These are phyloP conservation scores for Drosophila prolongata DNA, from an alignment of 2,888 invertebrate genomes.

Conservation along the genomic window DNA sequence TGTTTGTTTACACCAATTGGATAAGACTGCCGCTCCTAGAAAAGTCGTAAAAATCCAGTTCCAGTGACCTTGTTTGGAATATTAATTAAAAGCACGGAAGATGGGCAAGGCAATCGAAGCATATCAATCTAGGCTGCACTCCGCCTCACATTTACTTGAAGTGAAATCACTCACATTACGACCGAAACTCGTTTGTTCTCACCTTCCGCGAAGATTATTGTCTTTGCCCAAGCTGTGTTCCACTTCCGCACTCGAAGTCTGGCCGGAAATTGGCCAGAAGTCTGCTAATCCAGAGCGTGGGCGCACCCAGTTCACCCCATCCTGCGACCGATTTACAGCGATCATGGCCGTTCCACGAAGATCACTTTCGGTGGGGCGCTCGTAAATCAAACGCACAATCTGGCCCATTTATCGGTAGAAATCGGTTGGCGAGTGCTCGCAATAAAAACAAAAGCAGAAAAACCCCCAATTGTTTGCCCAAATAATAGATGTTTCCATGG, in stretches of 20 bases:
- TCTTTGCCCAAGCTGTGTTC: slow-evolving; percentile 40
- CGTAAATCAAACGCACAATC: slow-evolving; percentile 17
- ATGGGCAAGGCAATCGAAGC: slow-evolving; percentile 36
- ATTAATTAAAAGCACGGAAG: slow-evolving; percentile 41
- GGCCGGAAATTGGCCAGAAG: slow-evolving; percentile 12
- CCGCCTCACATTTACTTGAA: slow-evolving; percentile 32
- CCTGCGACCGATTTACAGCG: slow-evolving; percentile 50
- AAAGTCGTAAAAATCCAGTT: slow-evolving; percentile 28
- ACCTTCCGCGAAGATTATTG: slow-evolving; percentile 70
- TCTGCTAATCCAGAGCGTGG: slow-evolving; percentile 6
- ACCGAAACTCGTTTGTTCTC: slow-evolving; percentile 59
- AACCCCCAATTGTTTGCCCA: slow-evolving; percentile 31
- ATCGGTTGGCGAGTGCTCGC: slow-evolving; percentile 34
- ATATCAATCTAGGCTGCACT: slow-evolving; percentile 36
- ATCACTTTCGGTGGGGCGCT: slow-evolving; percentile 8
- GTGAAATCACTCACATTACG: slow-evolving; percentile 44
- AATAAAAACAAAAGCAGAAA: slow-evolving; percentile 15
- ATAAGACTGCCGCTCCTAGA: slow-evolving; percentile 10
- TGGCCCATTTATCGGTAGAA: slow-evolving; percentile 45
- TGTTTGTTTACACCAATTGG: slow-evolving; percentile 1
- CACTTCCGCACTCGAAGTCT: slow-evolving; percentile 38
- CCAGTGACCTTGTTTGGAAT: slow-evolving; percentile 40
- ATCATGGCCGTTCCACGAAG: slow-evolving; percentile 48
- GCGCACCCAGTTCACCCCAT: slow-evolving; percentile 6
- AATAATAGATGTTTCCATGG: slow-evolving; percentile 30